A percentile compares a stretch with the other conserved stretches of the same genome.
phyloP scores from a whole-genome alignment of 2,888 invertebrate genomes.

The Polyommatus icarus region DNA sequence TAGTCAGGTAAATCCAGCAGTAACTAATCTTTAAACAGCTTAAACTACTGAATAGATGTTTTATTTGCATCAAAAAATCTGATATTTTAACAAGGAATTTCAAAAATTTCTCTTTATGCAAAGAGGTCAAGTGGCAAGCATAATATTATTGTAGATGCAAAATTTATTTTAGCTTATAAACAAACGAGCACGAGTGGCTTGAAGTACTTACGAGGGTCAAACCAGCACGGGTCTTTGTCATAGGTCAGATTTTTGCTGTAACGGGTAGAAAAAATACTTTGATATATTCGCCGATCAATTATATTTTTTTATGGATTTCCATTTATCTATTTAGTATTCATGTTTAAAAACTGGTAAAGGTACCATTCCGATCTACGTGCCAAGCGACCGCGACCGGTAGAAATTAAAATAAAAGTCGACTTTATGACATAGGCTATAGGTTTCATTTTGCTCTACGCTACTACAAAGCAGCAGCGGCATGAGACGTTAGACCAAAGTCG shows the following conservation, averaged over 20 bases:
- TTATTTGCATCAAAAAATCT: not conserved
- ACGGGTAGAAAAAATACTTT: not conserved
- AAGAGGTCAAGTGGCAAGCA: not conserved
- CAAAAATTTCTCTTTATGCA: not conserved
- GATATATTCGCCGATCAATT: conserved; percentile 2
- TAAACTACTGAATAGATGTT: no score
- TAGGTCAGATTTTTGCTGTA: not conserved
- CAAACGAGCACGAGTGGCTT: not conserved
- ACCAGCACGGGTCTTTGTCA: conserved; percentile 3
- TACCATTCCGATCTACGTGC: no score
- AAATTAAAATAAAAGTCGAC: no score
- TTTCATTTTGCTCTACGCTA: no score
- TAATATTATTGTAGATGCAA: not conserved
- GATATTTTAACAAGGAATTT: not conserved
- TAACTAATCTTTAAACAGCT: no score
- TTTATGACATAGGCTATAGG: no score
- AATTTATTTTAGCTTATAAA: not conserved
- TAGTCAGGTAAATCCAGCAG: no score
- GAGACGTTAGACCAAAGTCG: no score
- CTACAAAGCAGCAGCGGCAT: no score
- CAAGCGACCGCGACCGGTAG: no score
- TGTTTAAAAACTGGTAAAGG: not conserved
- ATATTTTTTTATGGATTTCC: not conserved
- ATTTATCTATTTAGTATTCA: not conserved
- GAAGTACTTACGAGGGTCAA: not conserved